phyloP scores from a whole-genome alignment of 2,113 vertebrate species.

The Sisor rabdophorus region DNA sequence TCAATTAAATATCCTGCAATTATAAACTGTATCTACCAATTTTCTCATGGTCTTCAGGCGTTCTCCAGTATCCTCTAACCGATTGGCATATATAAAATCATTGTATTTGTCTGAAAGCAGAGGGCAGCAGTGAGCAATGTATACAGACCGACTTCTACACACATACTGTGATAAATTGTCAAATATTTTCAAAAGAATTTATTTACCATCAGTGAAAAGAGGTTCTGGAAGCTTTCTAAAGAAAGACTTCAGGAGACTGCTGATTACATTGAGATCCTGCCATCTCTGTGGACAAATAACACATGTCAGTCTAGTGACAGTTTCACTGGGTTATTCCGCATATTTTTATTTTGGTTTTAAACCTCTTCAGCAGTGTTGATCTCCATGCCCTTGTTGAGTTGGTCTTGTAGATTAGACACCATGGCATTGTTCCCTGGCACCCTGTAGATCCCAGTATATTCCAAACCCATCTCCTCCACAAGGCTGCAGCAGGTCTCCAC shows the following conservation, averaged over 20 bases:
- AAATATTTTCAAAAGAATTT: slow-evolving; percentile 7
- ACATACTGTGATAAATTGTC: slow-evolving; percentile 2
- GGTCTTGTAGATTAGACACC: slow-evolving; percentile 91
- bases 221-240: slow-evolving; percentile 94
- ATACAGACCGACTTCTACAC: background rate
- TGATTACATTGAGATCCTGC: slow-evolving; percentile 95
- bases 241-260: slow-evolving; percentile 93
- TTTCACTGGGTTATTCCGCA: background rate
- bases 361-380: slow-evolving; percentile 73
- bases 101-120: slow-evolving; percentile 83
- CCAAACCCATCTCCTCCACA: slow-evolving; percentile 87
- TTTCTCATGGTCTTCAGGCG: slow-evolving; percentile 88
- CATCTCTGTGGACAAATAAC: slow-evolving; percentile 75
- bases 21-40: slow-evolving; percentile 68
- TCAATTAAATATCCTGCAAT: background rate
- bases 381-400: slow-evolving; percentile 90
- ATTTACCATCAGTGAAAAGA: slow-evolving; percentile 89
- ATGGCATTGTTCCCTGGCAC: slow-evolving; percentile 95
- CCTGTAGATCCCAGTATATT: slow-evolving; percentile 92
- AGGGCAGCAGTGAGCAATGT: slow-evolving; percentile 38
- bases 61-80: slow-evolving; percentile 82
- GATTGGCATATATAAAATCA: slow-evolving; percentile 91
- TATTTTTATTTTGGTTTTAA: background rate
- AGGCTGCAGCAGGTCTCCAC: slow-evolving; percentile 89
- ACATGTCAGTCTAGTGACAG: background rate